Evolutionary conservation across 1,140 invertebrate species (phyloP), one percentile per base, ranked within the genome.

Genomic region (Nasonia giraulti): DNA sequence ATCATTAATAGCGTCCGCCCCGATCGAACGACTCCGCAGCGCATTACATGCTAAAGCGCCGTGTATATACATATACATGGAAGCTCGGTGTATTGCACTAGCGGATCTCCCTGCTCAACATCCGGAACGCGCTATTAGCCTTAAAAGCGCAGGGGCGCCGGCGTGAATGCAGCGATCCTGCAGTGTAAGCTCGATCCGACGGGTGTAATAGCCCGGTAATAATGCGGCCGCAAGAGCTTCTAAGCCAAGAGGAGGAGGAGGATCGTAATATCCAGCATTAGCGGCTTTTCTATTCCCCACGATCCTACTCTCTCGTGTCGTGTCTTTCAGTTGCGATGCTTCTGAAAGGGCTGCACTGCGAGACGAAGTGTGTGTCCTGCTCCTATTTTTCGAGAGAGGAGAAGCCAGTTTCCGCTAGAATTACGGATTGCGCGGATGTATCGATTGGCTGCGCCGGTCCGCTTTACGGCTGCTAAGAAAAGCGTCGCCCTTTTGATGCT

Each of bases 221-320:
- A 80, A 69, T 69, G 62, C 55, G 55, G 33, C 33, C 17, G 23
- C 47, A 2, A 11, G 68, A 33, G 68, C 68, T 33, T 73, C 74
- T 33, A 44, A 33, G 37, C 74, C n/a, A 44, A 75, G 20, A n/a
- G 20, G 40, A 37, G 20, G 40, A 37, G 74, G 11, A 37, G 74
- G 11, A 10, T n/a, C 68, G 74, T 76, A 23, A 76, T 76, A 76
- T 79, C 77, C 77, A 14, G 50, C 77, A 79, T 79, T 79, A 79
- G 50, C 27, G 27, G 55, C 77, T 79, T 79, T 79, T 79, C 47
- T 66, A 79, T 37, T 79, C 17, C 27, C 27, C 17, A 2, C 1
- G 37, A 37, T 11, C 40, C 10, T 11, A 1, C 5, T 7, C 40
- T 44, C 40, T 7, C 8, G 40, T 7, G 7, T 17, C 20, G 37